Evolutionary conservation across 2,797 vertebrate species (phyloP), one percentile per base, ranked within the genome.

Genomic region (Falco rusticolus): DNA sequence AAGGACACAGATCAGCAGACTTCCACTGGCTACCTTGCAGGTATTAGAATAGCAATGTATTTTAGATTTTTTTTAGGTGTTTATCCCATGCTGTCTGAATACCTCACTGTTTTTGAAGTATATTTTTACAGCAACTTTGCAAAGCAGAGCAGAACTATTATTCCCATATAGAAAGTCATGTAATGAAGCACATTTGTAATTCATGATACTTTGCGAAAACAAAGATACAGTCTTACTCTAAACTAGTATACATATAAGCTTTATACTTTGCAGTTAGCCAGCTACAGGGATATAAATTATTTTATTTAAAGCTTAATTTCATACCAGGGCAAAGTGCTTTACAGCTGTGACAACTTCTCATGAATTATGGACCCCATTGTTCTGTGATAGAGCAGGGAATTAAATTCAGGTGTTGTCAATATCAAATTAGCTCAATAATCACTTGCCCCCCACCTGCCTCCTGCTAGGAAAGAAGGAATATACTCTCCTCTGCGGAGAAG

Each of bases 261-360:
- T 78, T 80, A 37, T 29, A 41, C 48, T 90, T 75, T 45, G 45
- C 25, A 77, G 48, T 41, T 89, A 64, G 28, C 53, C 48, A 74
- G n/a, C 31, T 83, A 18, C 21, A 31, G 22, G 37, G 16, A 39
- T 33, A 68, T 13, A 70, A 54, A 51, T 54, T 57, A 19, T 61
- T 87, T 78, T 64, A 60, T 70, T 92, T 87, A 56, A 92, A 82
- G n/a, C 33, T 89, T 50, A 34, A 70, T 89, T 84, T 94, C 31
- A 56, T 87, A 68, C 17, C 31, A 53, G 8, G 70, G 22, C 18
- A 66, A 34, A 74, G 33, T 66, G 22, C 39, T 89, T 94, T 90
- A 82, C 29, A 79, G 37, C 63, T 82, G 43, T 77, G 59, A 69
- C 45, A 82, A 59, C 43, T 86, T 82, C 70, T 79, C 20, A 59